Evolutionary conservation across 1,140 invertebrate genomes (phyloP).

Genomic region (Drosophila seguyi): DNA sequence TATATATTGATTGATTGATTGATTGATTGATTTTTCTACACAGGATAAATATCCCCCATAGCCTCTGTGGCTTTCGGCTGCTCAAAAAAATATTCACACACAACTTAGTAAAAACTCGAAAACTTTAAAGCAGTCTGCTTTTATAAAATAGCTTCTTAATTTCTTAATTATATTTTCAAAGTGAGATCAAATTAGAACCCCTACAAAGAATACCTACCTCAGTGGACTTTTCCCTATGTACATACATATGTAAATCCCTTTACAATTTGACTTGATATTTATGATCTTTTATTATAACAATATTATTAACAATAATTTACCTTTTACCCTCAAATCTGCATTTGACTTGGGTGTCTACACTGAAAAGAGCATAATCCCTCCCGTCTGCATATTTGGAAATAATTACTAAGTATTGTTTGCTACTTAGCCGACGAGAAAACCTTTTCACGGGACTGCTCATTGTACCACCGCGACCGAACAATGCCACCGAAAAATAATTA

Average conservation of each 20-base stretch:
- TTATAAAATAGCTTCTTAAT: not conserved
- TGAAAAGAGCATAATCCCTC: conserved; percentile 45
- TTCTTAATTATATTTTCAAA: not conserved
- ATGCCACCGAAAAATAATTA: conserved; percentile 26
- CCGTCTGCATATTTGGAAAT: conserved; percentile 31
- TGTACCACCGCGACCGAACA: conserved; percentile 7
- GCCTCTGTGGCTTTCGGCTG: too few relatives aligned
- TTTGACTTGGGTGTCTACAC: conserved; percentile 30
- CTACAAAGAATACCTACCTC: not conserved
- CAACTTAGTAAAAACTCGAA: not conserved
- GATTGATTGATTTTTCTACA: too few relatives aligned
- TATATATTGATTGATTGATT: too few relatives aligned
- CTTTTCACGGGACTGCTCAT: conserved; percentile 44
- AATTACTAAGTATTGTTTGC: conserved; percentile 47
- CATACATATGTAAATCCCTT: conserved; percentile 22
- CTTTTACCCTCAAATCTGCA: conserved; percentile 37
- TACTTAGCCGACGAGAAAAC: conserved; percentile 4
- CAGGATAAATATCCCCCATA: too few relatives aligned
- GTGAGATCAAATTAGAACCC: not conserved
- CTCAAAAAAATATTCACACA: not conserved
- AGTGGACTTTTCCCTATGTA: not conserved
- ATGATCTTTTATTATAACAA: conserved; percentile 36
- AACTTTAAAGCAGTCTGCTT: not conserved
- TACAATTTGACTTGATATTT: conserved; percentile 45
- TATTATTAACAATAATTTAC: conserved; percentile 49